Percentiles rank a stretch among this genome's conserved stretches.
phyloP scores from a whole-genome alignment of 2,797 vertebrate species.

The Hapalemur alaotrensis region DNA sequence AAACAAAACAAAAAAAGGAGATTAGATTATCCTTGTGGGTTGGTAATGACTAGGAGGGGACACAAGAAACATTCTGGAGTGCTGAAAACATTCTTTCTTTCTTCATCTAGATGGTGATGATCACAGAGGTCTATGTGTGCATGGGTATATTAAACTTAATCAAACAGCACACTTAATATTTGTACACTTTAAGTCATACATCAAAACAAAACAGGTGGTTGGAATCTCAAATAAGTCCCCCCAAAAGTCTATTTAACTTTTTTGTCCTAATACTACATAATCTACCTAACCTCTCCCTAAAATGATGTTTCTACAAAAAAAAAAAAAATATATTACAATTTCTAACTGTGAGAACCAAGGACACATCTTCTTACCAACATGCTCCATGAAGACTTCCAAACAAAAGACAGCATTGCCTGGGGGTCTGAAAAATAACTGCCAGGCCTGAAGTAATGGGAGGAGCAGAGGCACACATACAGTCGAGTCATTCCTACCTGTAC shows the following conservation, averaged over 20 bases:
- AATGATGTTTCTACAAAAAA: not conserved
- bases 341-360: not conserved
- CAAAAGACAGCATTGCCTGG: not conserved
- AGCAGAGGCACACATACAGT: not conserved
- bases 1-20: too few relatives aligned
- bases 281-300: not conserved
- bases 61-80: not conserved
- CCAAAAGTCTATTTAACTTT: not conserved
- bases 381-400: not conserved
- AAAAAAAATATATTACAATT: not conserved
- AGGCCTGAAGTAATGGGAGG: not conserved
- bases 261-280: not conserved
- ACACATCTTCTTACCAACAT: not conserved
- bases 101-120: not conserved
- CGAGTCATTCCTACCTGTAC: not conserved
- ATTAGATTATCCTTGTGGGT: not conserved
- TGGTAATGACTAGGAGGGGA: not conserved
- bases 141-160: not conserved
- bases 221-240: not conserved
- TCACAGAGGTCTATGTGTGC: not conserved
- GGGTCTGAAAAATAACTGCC: not conserved
- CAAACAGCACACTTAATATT: not conserved
- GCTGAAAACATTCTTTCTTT: not conserved
- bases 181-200: not conserved
- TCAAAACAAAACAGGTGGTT: not conserved